Evolutionary conservation across 2,113 vertebrate species (phyloP), one percentile per base, ranked within the genome.

Genomic region (Ellobius talpinus): DNA sequence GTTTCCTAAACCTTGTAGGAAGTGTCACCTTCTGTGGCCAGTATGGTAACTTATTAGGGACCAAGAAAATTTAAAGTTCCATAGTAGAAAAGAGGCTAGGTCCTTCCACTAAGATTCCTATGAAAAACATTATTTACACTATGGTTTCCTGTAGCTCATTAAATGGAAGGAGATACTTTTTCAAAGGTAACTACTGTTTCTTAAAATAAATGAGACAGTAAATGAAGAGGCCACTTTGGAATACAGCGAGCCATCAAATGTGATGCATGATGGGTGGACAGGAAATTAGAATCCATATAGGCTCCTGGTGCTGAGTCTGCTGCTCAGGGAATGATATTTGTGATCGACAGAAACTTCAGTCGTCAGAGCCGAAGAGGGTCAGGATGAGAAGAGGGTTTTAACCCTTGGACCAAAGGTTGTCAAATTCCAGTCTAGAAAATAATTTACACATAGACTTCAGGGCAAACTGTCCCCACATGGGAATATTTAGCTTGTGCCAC

Each of bases 31-130:
- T 74, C 88, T 90, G 58, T 81, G 79, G 81, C 50, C 78, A 93
- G 72, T 70, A n/a, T 39, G 36, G 81, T 90, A 96, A 92, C 90
- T 88, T 90, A 93, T 92, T 86, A 93, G 65, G 58, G 24, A 88
- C 90, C 92, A 92, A 88, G 90, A 92, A 89, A 90, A 96, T 29
- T 92, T 95, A 89, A 95, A 85, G 85, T 97, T 95, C 88, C 61
- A 88, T 33, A 52, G 66, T 88, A 73, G 86, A 90, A 95, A 97
- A 94, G n/a, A 66, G 81, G 79, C 73, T 89, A 58, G 31, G 13
- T 31, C 78, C 76, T 97, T 96, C 78, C 39, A 91, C 95, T 79
- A 94, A 94, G 70, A 92, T 90, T 72, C 5, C 39, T 81, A 50
- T 87, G 82, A 55, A 95, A 97, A 88, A 79, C 1, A 68, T 10